phyloP scores from a whole-genome alignment of 2,888 invertebrate genomes.

The Lepidonotus clava region DNA sequence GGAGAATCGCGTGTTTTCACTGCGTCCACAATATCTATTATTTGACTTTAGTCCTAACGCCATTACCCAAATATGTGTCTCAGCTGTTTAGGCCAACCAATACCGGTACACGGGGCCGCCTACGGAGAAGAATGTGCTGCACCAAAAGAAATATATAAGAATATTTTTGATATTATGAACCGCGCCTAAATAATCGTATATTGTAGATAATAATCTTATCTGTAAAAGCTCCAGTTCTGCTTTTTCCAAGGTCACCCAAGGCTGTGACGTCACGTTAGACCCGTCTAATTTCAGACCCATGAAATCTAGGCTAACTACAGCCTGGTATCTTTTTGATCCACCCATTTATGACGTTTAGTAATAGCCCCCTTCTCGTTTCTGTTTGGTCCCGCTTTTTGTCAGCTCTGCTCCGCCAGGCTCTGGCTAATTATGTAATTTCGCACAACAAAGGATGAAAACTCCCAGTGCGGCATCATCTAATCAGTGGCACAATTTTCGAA shows the following conservation, averaged over 20 bases:
- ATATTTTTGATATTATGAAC: too few relatives aligned
- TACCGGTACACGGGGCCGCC: too few relatives aligned
- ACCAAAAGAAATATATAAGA: too few relatives aligned
- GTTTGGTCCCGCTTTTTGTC: background rate
- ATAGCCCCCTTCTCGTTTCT: background rate
- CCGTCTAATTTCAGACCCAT: too few relatives aligned
- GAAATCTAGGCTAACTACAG: too few relatives aligned
- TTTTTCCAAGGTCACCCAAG: too few relatives aligned
- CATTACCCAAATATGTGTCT: background rate
- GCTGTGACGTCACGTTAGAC: too few relatives aligned
- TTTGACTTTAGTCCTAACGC: background rate
- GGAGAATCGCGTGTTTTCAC: background rate
- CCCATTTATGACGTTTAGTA: background rate
- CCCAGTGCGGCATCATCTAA: background rate
- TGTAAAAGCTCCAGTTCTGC: too few relatives aligned
- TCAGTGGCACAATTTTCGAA: background rate
- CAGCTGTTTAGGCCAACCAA: background rate
- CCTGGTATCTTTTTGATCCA: background rate
- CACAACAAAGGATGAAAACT: background rate
- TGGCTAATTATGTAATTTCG: conserved; percentile 18
- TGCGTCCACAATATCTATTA: background rate
- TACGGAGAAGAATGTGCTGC: too few relatives aligned
- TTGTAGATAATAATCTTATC: too few relatives aligned
- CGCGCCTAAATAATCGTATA: too few relatives aligned
- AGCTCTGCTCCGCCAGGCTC: too few relatives aligned